Base-by-base conservation (phyloP, 2,797 vertebrate species). In the Zonotrichia albicollis region DNA sequence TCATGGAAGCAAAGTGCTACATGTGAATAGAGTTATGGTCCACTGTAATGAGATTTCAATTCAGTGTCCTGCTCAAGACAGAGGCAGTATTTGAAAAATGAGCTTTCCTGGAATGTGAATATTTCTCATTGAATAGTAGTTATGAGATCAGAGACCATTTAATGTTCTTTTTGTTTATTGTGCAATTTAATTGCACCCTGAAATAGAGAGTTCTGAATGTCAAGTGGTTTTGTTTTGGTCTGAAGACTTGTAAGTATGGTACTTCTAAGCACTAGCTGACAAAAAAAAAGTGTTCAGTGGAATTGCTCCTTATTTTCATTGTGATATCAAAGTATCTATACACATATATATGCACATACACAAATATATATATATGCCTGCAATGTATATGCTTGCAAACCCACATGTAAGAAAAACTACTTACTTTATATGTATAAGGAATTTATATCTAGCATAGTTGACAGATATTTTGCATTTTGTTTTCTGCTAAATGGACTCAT, bases 111-210 rank as follows among this genome's bases (percentile, higher is more conserved):
- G 36, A 8, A 29, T 48, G 19, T 40, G 67, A 68, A 45, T 86
- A 42, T 67, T 90, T 91, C 32, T 86, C 22, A 61, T 50, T 62
- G 70, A 86, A 84, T 21, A 86, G 5, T 27, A 91, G 10, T 58
- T 91, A 61, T 36, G 80, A 88, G 64, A 86, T 90, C 62, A 72
- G 32, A 93, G 30, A 86, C 60, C 30, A 55, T 93, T 90, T 77
- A 80, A 64, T 54, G 6, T 40, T 77, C 6, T 77, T 88, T 84
- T 91, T 65, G 13, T 65, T 95, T 90, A 75, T 30, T 40, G 7
- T 66, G 9, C 14, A 80, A 26, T 83, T 89, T 89, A 85, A 58
- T 80, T 55, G 34, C 8, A 64, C 6, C 9, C 11, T 77, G 45
- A 65, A 17, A 7, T 42, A 29, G 5, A 32, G 34, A 77, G 5